These are phyloP conservation scores for Echinometra lucunter DNA, from an alignment of 53 echinoderm and acorn worm genomes.

Conservation along the genomic window DNA sequence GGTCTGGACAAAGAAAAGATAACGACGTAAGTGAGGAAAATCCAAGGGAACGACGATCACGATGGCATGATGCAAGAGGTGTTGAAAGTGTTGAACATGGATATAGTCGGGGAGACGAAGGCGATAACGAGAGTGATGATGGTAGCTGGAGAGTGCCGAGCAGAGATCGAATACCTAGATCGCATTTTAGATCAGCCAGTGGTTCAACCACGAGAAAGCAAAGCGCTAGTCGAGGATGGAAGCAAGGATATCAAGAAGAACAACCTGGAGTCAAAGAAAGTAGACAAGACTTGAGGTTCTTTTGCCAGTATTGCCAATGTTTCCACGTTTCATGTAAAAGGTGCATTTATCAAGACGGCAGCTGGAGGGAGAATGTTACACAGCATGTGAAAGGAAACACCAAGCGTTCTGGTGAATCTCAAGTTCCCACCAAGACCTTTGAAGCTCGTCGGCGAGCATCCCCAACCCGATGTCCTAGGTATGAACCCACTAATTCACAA, in stretches of 20 bases:
- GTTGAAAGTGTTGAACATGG: not conserved
- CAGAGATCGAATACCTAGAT: not conserved
- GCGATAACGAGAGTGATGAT: constrained; percentile 5
- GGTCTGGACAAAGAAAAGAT: not conserved
- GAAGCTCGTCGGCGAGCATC: not conserved
- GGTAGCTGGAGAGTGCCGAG: not conserved
- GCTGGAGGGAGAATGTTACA: not conserved
- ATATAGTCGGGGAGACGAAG: not conserved
- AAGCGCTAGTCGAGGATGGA: not conserved
- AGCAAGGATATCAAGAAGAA: not conserved
- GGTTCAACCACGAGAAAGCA: not conserved
- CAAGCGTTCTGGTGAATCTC: not conserved
- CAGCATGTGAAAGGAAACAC: not conserved
- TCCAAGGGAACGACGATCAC: not conserved
- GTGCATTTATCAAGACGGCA: not conserved
- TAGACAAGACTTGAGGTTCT: not conserved
- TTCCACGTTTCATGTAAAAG: not conserved
- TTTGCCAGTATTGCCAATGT: not conserved
- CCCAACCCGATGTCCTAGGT: not conserved
- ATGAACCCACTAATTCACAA: not conserved
- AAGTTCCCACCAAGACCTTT: not conserved
- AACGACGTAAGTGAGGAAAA: not conserved
- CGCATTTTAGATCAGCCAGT: not conserved
- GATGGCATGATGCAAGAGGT: not conserved
- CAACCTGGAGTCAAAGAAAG: not conserved